Base-by-base conservation (phyloP, 2,797 vertebrate genomes). In the Coendou prehensilis region DNA sequence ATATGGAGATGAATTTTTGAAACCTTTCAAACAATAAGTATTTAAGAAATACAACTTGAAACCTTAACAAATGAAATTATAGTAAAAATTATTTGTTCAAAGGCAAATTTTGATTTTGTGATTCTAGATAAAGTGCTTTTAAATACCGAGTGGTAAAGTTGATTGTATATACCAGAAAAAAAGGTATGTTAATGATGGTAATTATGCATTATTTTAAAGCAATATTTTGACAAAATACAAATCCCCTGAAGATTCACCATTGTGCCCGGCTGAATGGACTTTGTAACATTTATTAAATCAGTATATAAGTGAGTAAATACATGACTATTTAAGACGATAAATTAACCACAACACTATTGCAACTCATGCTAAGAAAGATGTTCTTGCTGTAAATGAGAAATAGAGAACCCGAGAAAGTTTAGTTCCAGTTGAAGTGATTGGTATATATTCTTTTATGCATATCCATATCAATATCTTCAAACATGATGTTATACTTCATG, bases 401-500 rank as follows among this genome's bases (percentile, higher is more conserved):
- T 1, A 88, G 30, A 89, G 10, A 95, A 71, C 22, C 6, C 37
- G 89, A 85, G 6, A 93, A 94, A 89, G 10, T 95, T 79, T 89
- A 95, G 71, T 83, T 94, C 23, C 20, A 63, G 33, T n/a, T 96
- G 14, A 93, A 96, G 10, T 47, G 10, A 85, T 64, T 91, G 69
- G 81, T 52, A 87, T 88, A 37, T 2, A 26, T 84, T 88, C 8
- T 91, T 86, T 93, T 79, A 59, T 59, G 45, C 4, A 83, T 3
- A 64, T 61, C 69, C 71, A 78, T 41, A 86, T 76, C 26, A 81
- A 28, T 82, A 26, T 45, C 26, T 94, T 61, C 41, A 88, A 93
- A 92, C 2, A 18, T 22, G 1, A 95, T 80, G 13, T 88, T 86
- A 54, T 71, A 26, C 54, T 81, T 87, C 64, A 78, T 2, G 69